phyloP scores from a whole-genome alignment of 1,140 invertebrate genomes.

The fruit fly (Drosophila melanogaster) region Release_6_plus_ISO1_MT NT_033779.5:18326501-18327000 shows the following conservation, averaged over 20 bases:
- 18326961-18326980: slow-evolving; percentile 5
- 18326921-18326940: background rate
- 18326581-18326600: slow-evolving; percentile 22
- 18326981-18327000: background rate
- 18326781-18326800: slow-evolving; percentile 33
- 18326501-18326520: slow-evolving; percentile 8
- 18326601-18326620: slow-evolving; percentile 1
- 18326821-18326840: background rate
- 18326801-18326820: slow-evolving; percentile 7
- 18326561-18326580: slow-evolving; percentile 30
- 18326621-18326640: slow-evolving; percentile 21
- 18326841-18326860: background rate
- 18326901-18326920: no score
- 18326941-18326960: background rate
- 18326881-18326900: background rate
- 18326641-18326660: slow-evolving; percentile 25
- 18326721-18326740: slow-evolving; percentile 13
- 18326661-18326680: slow-evolving; percentile 13
- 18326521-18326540: slow-evolving; percentile 12
- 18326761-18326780: slow-evolving; percentile 29
- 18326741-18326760: slow-evolving; percentile 26
- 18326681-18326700: slow-evolving; percentile 16
- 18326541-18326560: slow-evolving; percentile 24
- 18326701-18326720: background rate
- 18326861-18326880: background rate